Conservation (phyloP, 2,113 vertebrate genomes). For the Aspiorhynchus laticeps region DNA sequence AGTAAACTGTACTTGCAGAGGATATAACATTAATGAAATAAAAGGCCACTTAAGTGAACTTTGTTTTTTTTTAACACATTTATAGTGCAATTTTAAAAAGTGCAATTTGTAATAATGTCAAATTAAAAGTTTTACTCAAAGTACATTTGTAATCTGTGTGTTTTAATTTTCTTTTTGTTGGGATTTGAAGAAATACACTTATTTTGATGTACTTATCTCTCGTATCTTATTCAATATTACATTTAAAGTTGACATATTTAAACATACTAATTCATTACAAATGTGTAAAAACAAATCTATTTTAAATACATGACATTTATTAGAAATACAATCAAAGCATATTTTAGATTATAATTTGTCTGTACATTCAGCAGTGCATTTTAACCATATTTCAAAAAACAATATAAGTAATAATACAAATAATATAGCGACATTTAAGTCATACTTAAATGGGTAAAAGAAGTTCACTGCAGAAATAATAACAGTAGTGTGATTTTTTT, state of each 20-base stretch:
- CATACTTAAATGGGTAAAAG: too few relatives aligned
- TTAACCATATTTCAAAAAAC: too few relatives aligned
- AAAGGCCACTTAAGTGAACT: neutral
- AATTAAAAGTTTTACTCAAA: neutral
- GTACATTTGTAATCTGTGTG: too few relatives aligned
- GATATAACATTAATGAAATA: neutral
- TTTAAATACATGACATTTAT: neutral
- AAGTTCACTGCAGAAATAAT: too few relatives aligned
- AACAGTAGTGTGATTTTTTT: neutral
- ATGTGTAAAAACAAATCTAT: neutral
- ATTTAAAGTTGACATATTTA: neutral
- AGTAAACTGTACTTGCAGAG: neutral
- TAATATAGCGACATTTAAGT: too few relatives aligned
- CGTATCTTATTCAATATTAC: neutral
- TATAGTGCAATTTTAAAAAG: too few relatives aligned
- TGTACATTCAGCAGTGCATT: too few relatives aligned
- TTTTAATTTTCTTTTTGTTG: too few relatives aligned
- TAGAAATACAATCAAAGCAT: neutral
- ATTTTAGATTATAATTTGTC: too few relatives aligned
- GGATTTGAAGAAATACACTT: too few relatives aligned
- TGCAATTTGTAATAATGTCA: neutral
- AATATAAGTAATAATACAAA: too few relatives aligned
- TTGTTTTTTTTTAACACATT: too few relatives aligned
- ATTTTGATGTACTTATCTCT: neutral
- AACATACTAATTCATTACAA: neutral